Evolutionary conservation across 2,113 vertebrate genomes (phyloP).

Genomic region (Peucedramus taeniatus): DNA sequence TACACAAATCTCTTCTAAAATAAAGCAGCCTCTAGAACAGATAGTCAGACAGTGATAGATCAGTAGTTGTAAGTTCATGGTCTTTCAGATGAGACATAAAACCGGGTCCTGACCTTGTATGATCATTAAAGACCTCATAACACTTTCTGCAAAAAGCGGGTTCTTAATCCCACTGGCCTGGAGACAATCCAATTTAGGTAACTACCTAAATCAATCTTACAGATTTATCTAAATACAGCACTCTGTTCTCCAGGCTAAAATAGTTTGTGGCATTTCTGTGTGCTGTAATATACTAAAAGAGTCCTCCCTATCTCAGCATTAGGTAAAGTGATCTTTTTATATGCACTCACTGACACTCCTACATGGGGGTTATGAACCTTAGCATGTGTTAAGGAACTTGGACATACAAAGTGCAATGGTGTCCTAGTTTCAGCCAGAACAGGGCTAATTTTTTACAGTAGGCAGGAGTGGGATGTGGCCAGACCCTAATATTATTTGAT

Average conservation of each 20-base stretch:
- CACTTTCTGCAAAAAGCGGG: neutral
- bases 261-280: neutral
- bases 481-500: neutral
- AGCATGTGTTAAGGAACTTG: neutral
- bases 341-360: neutral
- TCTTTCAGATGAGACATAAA: slow-evolving; percentile 61
- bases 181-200: slow-evolving; percentile 48
- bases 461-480: neutral
- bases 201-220: slow-evolving; percentile 36
- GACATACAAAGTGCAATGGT: neutral
- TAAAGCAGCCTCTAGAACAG: slow-evolving; percentile 6
- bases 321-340: neutral
- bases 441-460: neutral
- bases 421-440: neutral
- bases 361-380: neutral
- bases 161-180: slow-evolving; percentile 39
- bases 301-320: neutral
- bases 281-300: neutral
- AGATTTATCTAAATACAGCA: slow-evolving; percentile 21
- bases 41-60: slow-evolving; percentile 14
- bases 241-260: neutral
- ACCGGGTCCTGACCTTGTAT: neutral
- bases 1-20: slow-evolving; percentile 47
- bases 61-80: slow-evolving; percentile 24
- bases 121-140: slow-evolving; percentile 43